Evolutionary conservation across 2,797 vertebrate species (phyloP).

Genomic region (Scyliorhinus canicula): DNA sequence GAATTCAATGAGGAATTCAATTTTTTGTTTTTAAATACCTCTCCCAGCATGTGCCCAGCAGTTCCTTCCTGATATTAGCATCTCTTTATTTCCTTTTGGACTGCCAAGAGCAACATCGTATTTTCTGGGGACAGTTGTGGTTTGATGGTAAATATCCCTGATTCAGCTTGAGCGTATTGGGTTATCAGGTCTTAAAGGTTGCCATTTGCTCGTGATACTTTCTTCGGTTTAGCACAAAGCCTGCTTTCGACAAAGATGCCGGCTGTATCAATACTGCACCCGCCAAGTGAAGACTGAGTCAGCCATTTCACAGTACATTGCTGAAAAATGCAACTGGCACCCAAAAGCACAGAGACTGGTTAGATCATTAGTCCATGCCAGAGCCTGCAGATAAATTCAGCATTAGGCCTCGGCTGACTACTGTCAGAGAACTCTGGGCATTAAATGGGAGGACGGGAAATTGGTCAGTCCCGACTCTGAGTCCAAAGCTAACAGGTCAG

Average conservation of each 20-base stretch:
- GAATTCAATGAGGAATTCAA: not conserved
- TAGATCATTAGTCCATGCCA: not conserved
- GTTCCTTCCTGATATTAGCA: not conserved
- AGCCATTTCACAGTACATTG: not conserved
- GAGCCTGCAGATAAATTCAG: not conserved
- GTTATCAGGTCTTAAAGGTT: not conserved
- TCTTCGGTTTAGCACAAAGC: not conserved
- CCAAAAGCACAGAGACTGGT: not conserved
- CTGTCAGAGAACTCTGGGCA: not conserved
- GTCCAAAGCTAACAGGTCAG: not conserved
- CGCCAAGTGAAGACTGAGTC: not conserved
- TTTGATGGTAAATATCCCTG: not conserved
- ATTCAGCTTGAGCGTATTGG: not conserved
- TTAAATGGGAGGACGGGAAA: not conserved
- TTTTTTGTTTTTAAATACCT: not conserved
- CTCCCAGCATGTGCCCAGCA: constrained; percentile 4
- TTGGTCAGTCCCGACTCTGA: not conserved
- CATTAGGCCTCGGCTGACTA: not conserved
- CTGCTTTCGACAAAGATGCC: not conserved
- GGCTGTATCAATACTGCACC: no score
- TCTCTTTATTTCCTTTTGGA: not conserved
- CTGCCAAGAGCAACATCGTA: not conserved
- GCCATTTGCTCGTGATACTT: not conserved
- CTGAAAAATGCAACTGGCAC: not conserved
- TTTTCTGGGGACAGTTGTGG: not conserved